Base-by-base conservation (phyloP, 2,888 invertebrate genomes). In the Ernsta delagoae region DNA sequence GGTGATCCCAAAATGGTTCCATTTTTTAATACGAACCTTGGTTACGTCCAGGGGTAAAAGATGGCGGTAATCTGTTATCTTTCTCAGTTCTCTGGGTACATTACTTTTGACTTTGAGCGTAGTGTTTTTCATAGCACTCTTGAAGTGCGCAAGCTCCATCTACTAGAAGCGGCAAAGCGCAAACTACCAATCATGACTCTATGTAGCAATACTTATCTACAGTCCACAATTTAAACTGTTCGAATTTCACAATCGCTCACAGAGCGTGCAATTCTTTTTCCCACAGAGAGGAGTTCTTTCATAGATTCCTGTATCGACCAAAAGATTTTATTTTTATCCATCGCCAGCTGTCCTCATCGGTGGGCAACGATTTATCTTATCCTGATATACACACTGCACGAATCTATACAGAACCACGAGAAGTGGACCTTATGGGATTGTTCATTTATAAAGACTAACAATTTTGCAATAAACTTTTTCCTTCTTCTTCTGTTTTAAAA, bases 281-380 rank as follows among this genome's bases (percentile, higher is more conserved):
- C 67, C 48, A 56, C 67, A 56, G 43, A 39, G 56, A 68, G 16
- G 31, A 59, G 56, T 61, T 48, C 67, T 60, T 16, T 68, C 67
- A 62, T 48, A 61, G 72, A 73, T 70, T 70, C 65, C 70, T 59
- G 53, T 57, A 66, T 73, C 59, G 59, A 62, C 71, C 70, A 56
- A 54, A 65, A 69, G 65, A 70, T 71, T 73, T 72, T 72, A 72
- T 71, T 72, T 72, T 71, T 67, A 61, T 57, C 61, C 48, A 16
- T 65, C 8, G 39, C 48, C 57, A 12, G 50, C 16, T 60, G 57
- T 57, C 41, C 34, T 56, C 61, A 56, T 67, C 60, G 39, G 62
- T 57, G 57, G 39, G 12, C 39, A 31, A 57, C 67, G 62, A 68
- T 68, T 62, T 68, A 68, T 68, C 56, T 62, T 57, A 61, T 61